A percentile compares a stretch with the other conserved stretches of the same genome.
Evolutionary conservation across 2,113 vertebrate genomes (phyloP).

Genomic region (Lamprologus ornatipinnis): DNA sequence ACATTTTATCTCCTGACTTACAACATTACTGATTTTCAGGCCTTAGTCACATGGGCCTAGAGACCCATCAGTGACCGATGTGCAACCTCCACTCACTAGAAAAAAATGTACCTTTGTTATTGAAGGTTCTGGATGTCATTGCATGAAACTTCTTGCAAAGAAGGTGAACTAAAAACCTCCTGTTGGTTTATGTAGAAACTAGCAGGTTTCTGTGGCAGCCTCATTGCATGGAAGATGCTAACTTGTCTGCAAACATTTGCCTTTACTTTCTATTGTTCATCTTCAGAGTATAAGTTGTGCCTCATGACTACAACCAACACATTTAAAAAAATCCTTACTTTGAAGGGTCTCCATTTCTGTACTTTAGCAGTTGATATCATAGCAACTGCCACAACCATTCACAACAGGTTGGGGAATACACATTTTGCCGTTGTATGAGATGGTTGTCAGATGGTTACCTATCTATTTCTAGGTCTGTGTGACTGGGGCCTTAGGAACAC

Average conservation of each 20-base stretch:
- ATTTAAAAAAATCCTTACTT: neutral
- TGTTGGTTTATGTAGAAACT: neutral
- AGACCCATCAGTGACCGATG: neutral
- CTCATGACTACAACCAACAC: neutral
- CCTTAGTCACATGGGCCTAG: neutral
- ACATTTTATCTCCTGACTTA: neutral
- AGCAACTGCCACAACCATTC: neutral
- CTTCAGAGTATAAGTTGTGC: neutral
- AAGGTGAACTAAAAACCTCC: neutral
- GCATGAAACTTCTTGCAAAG: neutral
- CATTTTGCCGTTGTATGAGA: neutral
- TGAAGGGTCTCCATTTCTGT: neutral
- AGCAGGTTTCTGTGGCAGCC: neutral
- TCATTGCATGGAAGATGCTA: neutral
- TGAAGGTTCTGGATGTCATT: neutral
- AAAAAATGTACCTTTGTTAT: neutral
- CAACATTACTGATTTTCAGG: neutral
- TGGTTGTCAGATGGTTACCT: neutral
- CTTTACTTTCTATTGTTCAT: neutral
- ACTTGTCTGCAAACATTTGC: neutral
- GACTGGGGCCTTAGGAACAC: neutral
- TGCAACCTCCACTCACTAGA: neutral
- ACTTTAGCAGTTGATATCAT: neutral
- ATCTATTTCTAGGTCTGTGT: neutral
- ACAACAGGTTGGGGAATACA: neutral